Percentiles rank a stretch among this genome's conserved stretches.
phyloP scores from a whole-genome alignment of 92 coral and sea anemone species.

The Actinernus sp. region DNA sequence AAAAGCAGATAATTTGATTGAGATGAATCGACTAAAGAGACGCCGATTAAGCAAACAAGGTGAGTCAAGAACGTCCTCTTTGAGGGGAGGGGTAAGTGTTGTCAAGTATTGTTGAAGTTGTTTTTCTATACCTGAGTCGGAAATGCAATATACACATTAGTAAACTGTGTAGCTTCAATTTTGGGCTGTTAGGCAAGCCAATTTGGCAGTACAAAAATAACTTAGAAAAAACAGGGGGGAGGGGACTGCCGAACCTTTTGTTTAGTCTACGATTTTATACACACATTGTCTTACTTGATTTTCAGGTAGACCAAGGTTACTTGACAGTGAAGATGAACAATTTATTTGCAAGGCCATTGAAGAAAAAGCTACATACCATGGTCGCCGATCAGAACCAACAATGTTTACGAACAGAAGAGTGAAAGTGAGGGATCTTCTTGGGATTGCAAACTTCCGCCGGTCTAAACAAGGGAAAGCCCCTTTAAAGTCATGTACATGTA shows the following conservation, averaged over 20 bases:
- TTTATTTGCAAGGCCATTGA: slow-evolving; percentile 49
- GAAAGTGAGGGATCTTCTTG: slow-evolving; percentile 21
- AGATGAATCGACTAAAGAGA: not conserved
- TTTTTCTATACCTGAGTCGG: no score
- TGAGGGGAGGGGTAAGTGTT: no score
- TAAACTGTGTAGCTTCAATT: no score
- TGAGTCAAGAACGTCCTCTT: no score
- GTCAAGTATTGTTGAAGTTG: no score
- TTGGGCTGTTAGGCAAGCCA: no score
- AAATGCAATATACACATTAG: no score
- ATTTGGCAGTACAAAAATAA: no score
- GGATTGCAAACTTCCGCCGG: slow-evolving; percentile 9
- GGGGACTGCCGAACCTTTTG: no score
- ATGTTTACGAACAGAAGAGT: slow-evolving; percentile 60
- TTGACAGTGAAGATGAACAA: slow-evolving; percentile 40
- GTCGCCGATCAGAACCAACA: slow-evolving; percentile 48
- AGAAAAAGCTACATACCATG: slow-evolving; percentile 56
- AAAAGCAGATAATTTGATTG: not conserved
- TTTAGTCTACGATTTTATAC: no score
- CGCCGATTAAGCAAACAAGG: not conserved
- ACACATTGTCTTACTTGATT: no score
- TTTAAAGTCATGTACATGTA: slow-evolving; percentile 3
- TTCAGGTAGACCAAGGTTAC: slow-evolving; percentile 21
- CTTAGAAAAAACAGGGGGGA: no score
- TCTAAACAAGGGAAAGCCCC: slow-evolving; percentile 7